These are phyloP conservation scores for Tethea ocularis DNA, from an alignment of 2,888 invertebrate species.

Conservation along the genomic window DNA sequence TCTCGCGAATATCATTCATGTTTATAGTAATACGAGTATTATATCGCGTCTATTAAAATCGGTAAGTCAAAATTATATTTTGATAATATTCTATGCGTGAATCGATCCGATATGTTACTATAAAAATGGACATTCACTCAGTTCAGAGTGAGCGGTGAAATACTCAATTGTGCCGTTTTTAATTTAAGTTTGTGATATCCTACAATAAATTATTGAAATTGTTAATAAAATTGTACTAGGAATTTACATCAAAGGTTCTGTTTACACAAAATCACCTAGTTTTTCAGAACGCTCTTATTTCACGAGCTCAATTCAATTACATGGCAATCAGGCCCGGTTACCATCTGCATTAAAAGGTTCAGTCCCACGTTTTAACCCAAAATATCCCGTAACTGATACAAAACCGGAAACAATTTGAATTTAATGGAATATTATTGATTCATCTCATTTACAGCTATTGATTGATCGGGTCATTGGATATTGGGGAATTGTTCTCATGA, in stretches of 20 bases:
- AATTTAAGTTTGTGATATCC: too few relatives aligned
- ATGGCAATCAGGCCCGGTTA: neutral
- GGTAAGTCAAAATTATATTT: too few relatives aligned
- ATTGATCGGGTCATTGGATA: conserved; percentile 6
- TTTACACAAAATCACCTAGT: neutral
- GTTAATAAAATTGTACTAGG: neutral
- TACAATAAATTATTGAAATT: neutral
- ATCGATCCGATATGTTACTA: too few relatives aligned
- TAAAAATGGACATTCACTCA: too few relatives aligned
- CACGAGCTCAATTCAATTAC: conserved; percentile 4
- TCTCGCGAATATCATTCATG: too few relatives aligned
- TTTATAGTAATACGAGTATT: too few relatives aligned
- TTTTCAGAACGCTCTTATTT: neutral
- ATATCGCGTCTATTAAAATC: too few relatives aligned
- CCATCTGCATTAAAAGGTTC: conserved; percentile 25
- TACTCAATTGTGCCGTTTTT: too few relatives aligned
- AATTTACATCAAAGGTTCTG: too few relatives aligned
- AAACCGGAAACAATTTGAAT: conserved; percentile 9
- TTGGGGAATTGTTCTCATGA: neutral
- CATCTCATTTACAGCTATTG: conserved; percentile 7
- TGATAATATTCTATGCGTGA: too few relatives aligned
- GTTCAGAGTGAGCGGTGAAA: too few relatives aligned
- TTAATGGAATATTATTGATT: conserved; percentile 10
- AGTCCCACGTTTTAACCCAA: conserved; percentile 40
- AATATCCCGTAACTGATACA: conserved; percentile 24